Conservation (phyloP, 2,113 vertebrate genomes). For the Perca fluviatilis region DNA sequence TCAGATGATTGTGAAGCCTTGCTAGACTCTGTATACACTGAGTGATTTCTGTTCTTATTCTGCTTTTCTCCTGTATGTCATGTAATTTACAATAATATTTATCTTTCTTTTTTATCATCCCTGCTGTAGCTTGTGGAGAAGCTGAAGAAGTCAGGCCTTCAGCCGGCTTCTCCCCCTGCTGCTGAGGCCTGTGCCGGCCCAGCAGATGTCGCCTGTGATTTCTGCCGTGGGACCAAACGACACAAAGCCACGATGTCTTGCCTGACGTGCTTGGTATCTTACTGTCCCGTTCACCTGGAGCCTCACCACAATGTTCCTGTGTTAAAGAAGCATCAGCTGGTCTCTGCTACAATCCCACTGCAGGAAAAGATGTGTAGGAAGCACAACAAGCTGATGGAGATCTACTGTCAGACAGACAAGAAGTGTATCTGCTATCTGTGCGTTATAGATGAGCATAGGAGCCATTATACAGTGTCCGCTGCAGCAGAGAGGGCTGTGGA, state of each 20-base stretch:
- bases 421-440: constrained; percentile 46
- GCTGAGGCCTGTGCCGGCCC: constrained; percentile 10
- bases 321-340: constrained; percentile 45
- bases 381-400: constrained; percentile 50
- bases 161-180: neutral
- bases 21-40: too few species aligned
- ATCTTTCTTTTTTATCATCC: neutral
- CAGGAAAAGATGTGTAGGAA: constrained; percentile 30
- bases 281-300: constrained; percentile 24
- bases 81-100: neutral
- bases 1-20: too few species aligned
- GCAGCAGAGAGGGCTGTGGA: neutral
- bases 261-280: constrained; percentile 33
- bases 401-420: constrained; percentile 24
- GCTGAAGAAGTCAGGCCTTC: neutral
- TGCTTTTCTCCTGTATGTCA: neutral
- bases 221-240: neutral
- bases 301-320: constrained; percentile 32
- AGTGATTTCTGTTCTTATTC: neutral
- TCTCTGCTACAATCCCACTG: neutral
- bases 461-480: fast-evolving
- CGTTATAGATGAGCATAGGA: fast-evolving
- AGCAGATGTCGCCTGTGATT: constrained; percentile 22
- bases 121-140: constrained; percentile 29
- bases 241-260: constrained; percentile 40